Base-by-base conservation (phyloP, 2,797 vertebrate species). In the Pygocentrus nattereri region DNA sequence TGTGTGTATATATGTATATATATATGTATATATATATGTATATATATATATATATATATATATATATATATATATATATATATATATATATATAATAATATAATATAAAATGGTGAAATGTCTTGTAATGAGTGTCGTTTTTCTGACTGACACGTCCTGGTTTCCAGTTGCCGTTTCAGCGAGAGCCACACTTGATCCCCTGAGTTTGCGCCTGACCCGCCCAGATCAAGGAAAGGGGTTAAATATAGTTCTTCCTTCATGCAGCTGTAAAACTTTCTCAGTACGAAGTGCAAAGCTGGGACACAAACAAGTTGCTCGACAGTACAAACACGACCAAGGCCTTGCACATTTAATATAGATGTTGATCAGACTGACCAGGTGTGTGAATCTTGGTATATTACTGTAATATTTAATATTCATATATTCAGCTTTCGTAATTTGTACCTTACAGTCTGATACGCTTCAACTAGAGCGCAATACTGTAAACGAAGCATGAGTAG, bases 181-280 rank as follows among this genome's bases (percentile, higher is more conserved):
- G 23, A 44, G 3, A 68, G 19, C 34, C n/a, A 67, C 79, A 82
- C 49, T 56, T 73, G 83, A 87, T 81, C 74, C 31, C 67, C 86
- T 82, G 58, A 76, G 78, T 15, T 73, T 78, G 61, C 21, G 79
- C 89, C 85, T 88, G 89, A 79, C 31, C 58, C 34, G 50, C 75
- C 15, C 61, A 34, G 21, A 41, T 23, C 74, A 52, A 90, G 85
- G 90, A 91, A 76, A 87, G 89, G 75, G 34, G 88, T 86, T 89
- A 93, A 91, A 89, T 90, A 93, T 92, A 93, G 88, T 80, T 30
- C 72, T 23, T 78, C 16, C 19, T 68, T 23, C 8, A 23, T 44
- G 13, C 38, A 65, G 2, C 5, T 31, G 19, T 41, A 67, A n/a
- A 31, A 4, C 41, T 78, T 67, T 68, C 25, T 23, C 23, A 16